These are phyloP conservation scores for Venusia cambrica DNA, from an alignment of 2,888 invertebrate genomes.

Conservation along the genomic window DNA sequence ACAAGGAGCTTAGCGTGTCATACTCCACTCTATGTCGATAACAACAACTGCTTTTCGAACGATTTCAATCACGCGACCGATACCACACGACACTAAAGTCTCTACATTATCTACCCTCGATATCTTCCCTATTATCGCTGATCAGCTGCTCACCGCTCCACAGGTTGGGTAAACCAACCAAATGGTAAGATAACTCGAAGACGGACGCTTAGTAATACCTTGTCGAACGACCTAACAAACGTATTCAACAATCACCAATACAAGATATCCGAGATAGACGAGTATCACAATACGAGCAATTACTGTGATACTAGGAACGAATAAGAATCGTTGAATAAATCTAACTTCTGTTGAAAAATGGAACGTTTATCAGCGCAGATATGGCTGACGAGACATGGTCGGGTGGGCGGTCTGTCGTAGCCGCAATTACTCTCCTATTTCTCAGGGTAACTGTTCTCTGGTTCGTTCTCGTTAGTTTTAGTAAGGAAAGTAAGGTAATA, in stretches of 20 bases:
- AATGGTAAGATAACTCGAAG: constrained; percentile 46
- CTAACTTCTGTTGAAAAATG: constrained; percentile 44
- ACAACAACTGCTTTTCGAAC: constrained; percentile 51
- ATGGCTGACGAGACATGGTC: constrained; percentile 35
- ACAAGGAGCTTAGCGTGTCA: constrained; percentile 63
- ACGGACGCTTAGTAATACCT: constrained; percentile 23
- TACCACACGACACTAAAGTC: constrained; percentile 38
- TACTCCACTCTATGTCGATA: constrained; percentile 62
- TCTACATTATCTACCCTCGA: constrained; percentile 36
- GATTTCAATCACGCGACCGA: constrained; percentile 57
- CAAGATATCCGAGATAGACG: too few species aligned
- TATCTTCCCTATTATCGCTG: constrained; percentile 31
- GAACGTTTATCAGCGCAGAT: constrained; percentile 40
- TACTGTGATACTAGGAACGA: constrained; percentile 31
- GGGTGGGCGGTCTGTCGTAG: constrained; percentile 33
- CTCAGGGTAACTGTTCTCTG: constrained; percentile 41
- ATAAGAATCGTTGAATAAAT: constrained; percentile 34
- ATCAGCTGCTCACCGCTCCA: constrained; percentile 34
- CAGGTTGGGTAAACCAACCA: constrained; percentile 49
- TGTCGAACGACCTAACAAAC: constrained; percentile 18
- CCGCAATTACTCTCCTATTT: constrained; percentile 47
- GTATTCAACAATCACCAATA: too few species aligned
- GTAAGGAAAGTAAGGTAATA: constrained; percentile 16
- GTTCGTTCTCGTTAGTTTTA: constrained; percentile 19
- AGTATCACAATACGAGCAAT: too few species aligned